Conservation (phyloP, 2,113 vertebrate species). For the Amphilophus citrinellus region DNA sequence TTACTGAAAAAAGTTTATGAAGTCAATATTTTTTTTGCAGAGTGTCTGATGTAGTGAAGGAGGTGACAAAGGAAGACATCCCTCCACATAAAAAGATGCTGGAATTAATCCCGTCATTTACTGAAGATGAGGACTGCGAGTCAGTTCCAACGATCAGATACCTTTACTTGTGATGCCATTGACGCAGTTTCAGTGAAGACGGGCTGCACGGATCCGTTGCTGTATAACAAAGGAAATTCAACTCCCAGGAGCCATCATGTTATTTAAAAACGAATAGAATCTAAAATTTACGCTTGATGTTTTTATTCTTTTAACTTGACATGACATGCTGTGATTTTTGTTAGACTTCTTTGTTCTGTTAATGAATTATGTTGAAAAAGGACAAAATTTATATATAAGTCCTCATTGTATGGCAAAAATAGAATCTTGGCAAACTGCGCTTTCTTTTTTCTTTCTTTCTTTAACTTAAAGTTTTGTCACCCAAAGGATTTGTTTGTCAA, state of each 20-base stretch:
- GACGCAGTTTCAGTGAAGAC: neutral
- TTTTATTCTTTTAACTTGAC: neutral
- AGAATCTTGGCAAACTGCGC: neutral
- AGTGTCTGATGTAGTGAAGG: conserved; percentile 79
- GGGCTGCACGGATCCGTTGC: neutral
- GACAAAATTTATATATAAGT: neutral
- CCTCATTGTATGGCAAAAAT: neutral
- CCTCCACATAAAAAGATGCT: conserved; percentile 71
- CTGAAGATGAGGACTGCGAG: conserved; percentile 77
- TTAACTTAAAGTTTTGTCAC: too few species aligned
- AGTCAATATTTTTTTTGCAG: conserved; percentile 56
- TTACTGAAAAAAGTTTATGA: neutral
- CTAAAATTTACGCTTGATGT: neutral
- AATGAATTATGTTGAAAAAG: neutral
- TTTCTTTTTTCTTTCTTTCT: neutral
- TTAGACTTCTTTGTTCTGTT: neutral
- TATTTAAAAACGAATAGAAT: neutral
- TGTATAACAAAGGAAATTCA: neutral
- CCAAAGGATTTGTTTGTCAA: neutral
- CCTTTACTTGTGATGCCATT: conserved; percentile 59
- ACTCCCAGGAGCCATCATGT: neutral
- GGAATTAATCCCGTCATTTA: conserved; percentile 81
- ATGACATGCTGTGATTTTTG: neutral
- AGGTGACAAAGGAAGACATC: conserved; percentile 57
- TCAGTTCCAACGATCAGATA: conserved; percentile 72